Percentiles rank a stretch among this genome's conserved stretches.
phyloP scores from a whole-genome alignment of 2,113 vertebrate genomes.

The Panthera leo region DNA sequence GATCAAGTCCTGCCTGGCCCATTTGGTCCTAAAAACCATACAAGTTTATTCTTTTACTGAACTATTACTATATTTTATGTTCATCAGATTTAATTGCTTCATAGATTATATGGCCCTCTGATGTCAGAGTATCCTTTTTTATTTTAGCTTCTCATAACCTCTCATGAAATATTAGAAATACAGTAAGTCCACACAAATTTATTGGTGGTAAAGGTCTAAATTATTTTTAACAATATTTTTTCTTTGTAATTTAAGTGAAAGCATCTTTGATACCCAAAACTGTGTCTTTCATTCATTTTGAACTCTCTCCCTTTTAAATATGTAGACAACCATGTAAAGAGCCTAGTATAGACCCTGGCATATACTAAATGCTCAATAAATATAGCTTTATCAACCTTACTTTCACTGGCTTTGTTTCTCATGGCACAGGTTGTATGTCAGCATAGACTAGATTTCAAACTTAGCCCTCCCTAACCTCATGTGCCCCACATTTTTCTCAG shows the following conservation, averaged over 20 bases:
- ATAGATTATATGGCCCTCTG: neutral
- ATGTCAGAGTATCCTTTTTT: neutral
- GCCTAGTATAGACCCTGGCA: neutral
- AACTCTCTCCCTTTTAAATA: neutral
- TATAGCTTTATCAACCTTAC: neutral
- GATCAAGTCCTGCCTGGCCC: neutral
- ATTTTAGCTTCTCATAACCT: neutral
- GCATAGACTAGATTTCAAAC: neutral
- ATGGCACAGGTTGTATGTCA: neutral
- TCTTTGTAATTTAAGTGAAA: neutral
- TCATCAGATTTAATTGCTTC: conserved; percentile 26
- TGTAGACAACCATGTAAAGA: neutral
- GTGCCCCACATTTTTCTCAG: neutral
- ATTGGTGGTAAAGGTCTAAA: neutral
- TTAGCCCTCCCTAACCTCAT: neutral
- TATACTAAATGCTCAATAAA: neutral
- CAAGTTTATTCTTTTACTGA: neutral
- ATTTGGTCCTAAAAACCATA: neutral
- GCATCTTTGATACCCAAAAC: neutral
- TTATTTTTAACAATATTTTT: neutral
- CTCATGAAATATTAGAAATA: neutral
- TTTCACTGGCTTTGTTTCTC: neutral
- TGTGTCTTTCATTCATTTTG: neutral
- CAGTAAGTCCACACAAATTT: neutral
- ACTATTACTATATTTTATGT: neutral